Evolutionary conservation across 2,888 invertebrate genomes (phyloP), one percentile per base, ranked within the genome.

Genomic region (Iselma pallidipennis): DNA sequence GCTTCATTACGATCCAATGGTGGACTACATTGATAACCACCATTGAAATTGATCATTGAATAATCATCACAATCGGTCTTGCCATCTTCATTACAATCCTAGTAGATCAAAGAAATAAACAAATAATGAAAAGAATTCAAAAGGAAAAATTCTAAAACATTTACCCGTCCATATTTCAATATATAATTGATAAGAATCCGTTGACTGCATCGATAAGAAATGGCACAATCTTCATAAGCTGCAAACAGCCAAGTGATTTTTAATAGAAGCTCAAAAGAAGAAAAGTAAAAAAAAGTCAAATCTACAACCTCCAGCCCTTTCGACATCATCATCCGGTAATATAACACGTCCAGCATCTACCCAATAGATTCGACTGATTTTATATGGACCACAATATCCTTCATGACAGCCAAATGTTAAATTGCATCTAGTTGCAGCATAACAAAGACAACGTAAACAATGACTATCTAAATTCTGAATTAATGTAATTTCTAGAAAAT

Each of bases 71-170:
- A 89, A 76, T 88, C 82, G 0, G 88, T 87, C 0, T 86, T 83
- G 0, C 87, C 87, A 73, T 89, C 87, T 0, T 77, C 78, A 73
- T 89, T 88, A 76, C 89, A 89, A 74, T 89, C 89, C 86, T 87
- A 78, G n/a, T 53, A 51, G 45, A 57, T 16, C 55, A 49, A 57
- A 33, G 42, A 59, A n/a, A 48, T 48, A 48, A 49, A 49, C 16
- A 33, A 50, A 53, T 25, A 23, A n/a, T 4, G 3, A 3, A n/a
- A 2, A 57, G n/a, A 12, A 57, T 5, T 29, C 6, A 2, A 21
- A 6, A 12, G n/a, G n/a, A 21, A 9, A 42, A 37, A 14, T 19
- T 14, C 2, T 12, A 52, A 48, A n/a, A n/a, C n/a, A n/a, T n/a
- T n/a, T 81, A 86, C 88, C 81, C 83, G 83, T 66, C 85, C 87